These are phyloP conservation scores for Montifringilla adamsi DNA, from an alignment of 2,113 vertebrate genomes.

Conservation along the genomic window DNA sequence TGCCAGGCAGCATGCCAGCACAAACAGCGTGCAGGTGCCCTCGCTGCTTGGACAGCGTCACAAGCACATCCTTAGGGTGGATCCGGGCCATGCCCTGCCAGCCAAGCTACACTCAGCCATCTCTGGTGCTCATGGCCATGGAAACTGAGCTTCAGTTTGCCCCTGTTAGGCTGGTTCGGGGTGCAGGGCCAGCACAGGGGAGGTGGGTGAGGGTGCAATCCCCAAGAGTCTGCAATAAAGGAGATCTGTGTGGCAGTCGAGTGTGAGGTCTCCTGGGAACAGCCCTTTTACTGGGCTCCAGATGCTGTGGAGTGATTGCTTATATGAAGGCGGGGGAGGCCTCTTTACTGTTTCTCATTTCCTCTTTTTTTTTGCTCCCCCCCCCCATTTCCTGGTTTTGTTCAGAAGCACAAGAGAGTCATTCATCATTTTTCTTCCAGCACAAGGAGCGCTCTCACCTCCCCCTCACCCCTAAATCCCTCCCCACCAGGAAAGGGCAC, in stretches of 20 bases:
- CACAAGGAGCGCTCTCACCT: conserved; percentile 63
- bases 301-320: conserved; percentile 56
- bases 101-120: fast-evolving
- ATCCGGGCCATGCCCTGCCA: not conserved
- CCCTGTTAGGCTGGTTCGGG: not conserved
- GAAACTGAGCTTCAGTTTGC: not conserved
- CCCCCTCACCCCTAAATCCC: conserved; percentile 60
- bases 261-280: conserved; percentile 43
- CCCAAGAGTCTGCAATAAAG: not conserved
- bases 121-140: not conserved
- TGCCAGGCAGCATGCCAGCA: not conserved
- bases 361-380: conserved; percentile 26
- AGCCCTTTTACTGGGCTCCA: conserved; percentile 49
- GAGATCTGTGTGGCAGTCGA: conserved; percentile 24
- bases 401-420: conserved; percentile 65
- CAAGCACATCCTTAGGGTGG: not conserved
- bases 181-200: not conserved
- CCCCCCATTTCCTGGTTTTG: conserved; percentile 63
- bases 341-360: conserved; percentile 66
- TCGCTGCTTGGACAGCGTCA: fast-evolving
- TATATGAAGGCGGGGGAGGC: conserved; percentile 52
- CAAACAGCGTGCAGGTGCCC: not conserved
- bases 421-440: conserved; percentile 67
- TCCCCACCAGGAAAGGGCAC: conserved; percentile 57
- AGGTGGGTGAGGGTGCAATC: not conserved